Evolutionary conservation across 2,797 vertebrate species (phyloP), one percentile per base, ranked within the genome.

Genomic region (Danio choprae): DNA sequence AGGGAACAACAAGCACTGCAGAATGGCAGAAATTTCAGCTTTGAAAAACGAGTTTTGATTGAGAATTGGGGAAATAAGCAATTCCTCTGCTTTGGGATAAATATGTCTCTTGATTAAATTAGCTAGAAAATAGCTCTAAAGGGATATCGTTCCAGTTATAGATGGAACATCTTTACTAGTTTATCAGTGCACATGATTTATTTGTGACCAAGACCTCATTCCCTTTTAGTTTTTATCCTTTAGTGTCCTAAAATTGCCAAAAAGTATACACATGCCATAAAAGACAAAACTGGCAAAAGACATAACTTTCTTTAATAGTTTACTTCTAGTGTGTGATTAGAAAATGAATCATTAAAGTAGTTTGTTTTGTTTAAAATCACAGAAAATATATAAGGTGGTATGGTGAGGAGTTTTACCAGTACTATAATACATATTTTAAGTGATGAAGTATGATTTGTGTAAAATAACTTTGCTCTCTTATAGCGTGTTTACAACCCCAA

Each of bases 341-440:
- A 10, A 56, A 56, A 56, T 8, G 56, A 56, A 22, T 56, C 18
- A 11, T 41, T 3, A 9, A 50, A 55, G 65, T 50, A 38, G 8
- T 53, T 20, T 46, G 65, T 58, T 60, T n/a, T 68, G 12, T 59
- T 48, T 75, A 16, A 53, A 62, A 29, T 40, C 29, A 75, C 53
- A 51, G 43, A 50, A 1, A 29, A 29, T 29, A 29, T 29, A 29
- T 36, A 44, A 69, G 5, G 9, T 69, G 63, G 44, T 65, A 29
- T 29, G 29, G 29, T 29, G 29, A 29, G 29, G 29, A 29, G 29
- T 29, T 29, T 29, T 29, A 29, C 29, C 29, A 29, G 29, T 29
- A 29, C 29, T 29, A 1, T 29, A 29, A 29, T 29, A 29, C 29
- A 29, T 1, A 29, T 29, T 29, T 29, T 29, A 29, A 29, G 29